phyloP scores from a whole-genome alignment of 2,113 vertebrate species.

The Elephas maximus region DNA sequence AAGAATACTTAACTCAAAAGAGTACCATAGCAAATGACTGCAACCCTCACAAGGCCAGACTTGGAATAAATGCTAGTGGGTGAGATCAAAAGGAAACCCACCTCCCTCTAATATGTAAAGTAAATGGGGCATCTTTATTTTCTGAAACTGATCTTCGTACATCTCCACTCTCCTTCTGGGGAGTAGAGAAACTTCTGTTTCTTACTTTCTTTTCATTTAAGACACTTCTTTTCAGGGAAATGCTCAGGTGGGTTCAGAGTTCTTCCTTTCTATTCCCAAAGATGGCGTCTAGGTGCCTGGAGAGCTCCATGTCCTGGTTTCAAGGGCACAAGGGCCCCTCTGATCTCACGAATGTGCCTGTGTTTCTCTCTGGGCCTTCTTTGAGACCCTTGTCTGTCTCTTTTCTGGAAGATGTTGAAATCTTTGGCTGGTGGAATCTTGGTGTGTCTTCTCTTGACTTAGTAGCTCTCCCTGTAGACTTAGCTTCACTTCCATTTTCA shows the following conservation, averaged over 20 bases:
- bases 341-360: neutral
- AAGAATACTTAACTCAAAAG: neutral
- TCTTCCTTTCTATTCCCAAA: conserved; percentile 26
- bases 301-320: neutral
- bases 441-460: neutral
- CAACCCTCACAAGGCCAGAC: neutral
- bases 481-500: neutral
- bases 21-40: neutral
- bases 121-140: neutral
- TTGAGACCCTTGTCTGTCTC: neutral
- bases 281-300: neutral
- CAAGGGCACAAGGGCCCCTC: neutral
- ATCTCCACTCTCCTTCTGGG: neutral
- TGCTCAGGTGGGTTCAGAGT: neutral
- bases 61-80: neutral
- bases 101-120: neutral
- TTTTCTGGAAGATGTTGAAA: neutral
- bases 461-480: neutral
- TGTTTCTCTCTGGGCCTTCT: neutral
- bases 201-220: neutral
- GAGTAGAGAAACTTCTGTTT: neutral
- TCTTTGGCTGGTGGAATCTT: neutral
- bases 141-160: neutral
- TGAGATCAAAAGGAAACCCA: neutral
- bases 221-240: neutral